These are phyloP conservation scores for Rallus crepitans DNA, from an alignment of 2,797 vertebrate genomes.

Conservation along the genomic window DNA sequence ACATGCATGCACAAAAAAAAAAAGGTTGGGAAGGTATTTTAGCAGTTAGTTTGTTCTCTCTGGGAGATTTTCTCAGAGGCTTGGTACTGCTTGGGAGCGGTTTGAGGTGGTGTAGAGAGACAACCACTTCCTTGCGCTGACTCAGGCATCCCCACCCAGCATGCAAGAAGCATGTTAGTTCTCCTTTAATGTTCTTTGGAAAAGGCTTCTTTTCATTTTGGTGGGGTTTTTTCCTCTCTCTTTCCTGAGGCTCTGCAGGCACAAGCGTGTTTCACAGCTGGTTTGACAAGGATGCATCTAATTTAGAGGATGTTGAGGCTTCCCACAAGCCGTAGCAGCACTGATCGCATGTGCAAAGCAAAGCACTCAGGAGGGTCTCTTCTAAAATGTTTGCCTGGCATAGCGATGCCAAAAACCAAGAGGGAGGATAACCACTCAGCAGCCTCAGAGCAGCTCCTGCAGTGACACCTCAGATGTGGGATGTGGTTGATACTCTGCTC, in stretches of 20 bases:
- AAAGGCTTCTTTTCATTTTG: not conserved
- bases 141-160: conserved; percentile 9
- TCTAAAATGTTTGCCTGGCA: not conserved
- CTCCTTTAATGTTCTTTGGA: conserved; percentile 1
- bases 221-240: not conserved
- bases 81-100: not conserved
- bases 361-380: not conserved
- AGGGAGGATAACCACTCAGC: not conserved
- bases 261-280: not conserved
- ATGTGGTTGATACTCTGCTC: not conserved
- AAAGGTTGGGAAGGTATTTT: not conserved
- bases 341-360: not conserved
- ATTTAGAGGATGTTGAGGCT: not conserved
- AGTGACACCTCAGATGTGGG: not conserved
- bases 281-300: not conserved
- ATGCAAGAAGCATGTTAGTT: not conserved
- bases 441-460: not conserved
- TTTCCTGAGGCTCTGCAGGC: not conserved
- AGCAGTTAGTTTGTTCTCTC: not conserved
- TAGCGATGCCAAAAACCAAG: not conserved
- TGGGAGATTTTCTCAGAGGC: not conserved
- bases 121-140: conserved; percentile 14
- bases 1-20: not conserved
- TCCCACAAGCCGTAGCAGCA: not conserved
- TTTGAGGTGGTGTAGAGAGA: not conserved